Evolutionary conservation across 2,797 vertebrate species (phyloP).

Genomic region (Pipistrellus pipistrellus): DNA sequence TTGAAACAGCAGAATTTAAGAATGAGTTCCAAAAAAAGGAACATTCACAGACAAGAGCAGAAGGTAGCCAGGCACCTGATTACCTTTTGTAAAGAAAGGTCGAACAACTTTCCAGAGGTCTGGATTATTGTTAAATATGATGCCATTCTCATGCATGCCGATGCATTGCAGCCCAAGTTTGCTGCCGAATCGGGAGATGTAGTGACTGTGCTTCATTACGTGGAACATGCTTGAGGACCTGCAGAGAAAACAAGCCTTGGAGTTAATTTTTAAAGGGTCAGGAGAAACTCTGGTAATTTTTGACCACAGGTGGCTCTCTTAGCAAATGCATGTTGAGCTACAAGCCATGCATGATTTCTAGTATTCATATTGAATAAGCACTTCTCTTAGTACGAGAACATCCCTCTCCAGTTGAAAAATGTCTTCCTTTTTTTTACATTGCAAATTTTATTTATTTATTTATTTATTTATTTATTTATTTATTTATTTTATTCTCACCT

Average conservation of each 20-base stretch:
- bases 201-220: slow-evolving; percentile 93
- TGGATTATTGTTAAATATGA: slow-evolving; percentile 96
- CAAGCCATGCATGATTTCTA: background rate
- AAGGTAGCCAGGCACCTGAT: background rate
- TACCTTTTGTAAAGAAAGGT: slow-evolving; percentile 96
- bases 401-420: background rate
- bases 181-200: slow-evolving; percentile 94
- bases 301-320: background rate
- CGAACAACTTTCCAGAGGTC: slow-evolving; percentile 93
- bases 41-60: background rate
- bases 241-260: slow-evolving; percentile 22
- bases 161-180: slow-evolving; percentile 93
- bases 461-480: too few species aligned
- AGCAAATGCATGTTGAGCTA: background rate
- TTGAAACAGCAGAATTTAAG: background rate
- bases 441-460: too few species aligned
- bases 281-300: background rate
- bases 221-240: slow-evolving; percentile 95
- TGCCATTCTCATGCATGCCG: slow-evolving; percentile 96
- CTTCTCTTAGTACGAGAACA: background rate
- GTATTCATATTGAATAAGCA: background rate
- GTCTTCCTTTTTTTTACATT: too few species aligned
- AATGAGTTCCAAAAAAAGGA: background rate
- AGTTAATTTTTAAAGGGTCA: background rate
- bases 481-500: too few species aligned